Evolutionary conservation across 1,140 invertebrate species (phyloP), one percentile per base, ranked within the genome.

Genomic region (Mamestra configurata): DNA sequence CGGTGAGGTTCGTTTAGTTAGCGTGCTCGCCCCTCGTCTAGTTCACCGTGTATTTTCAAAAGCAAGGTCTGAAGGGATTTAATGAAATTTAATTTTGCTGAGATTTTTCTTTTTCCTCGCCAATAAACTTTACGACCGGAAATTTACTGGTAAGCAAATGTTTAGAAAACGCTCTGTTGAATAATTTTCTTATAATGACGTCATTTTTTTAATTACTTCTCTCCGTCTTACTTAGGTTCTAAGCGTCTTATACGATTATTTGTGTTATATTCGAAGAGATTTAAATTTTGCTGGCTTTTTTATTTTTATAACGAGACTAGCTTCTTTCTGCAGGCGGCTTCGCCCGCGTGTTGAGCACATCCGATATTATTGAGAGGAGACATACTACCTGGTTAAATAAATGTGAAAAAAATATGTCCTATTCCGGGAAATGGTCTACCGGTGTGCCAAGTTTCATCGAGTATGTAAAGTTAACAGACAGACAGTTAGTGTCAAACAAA

Each of bases 61-160:
- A 31, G 20, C 51, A 59, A 31, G 37, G 22, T 53, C 18, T 46
- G 35, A 70, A 77, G 81, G 81, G 78, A 66, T 77, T 82, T 73
- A 79, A 79, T 77, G 37, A 79, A 79, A 82, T 79, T 82, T 70
- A 73, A 82, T 82, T 82, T 76, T 59, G 66, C 64, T 46, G 66
- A 71, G 64, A 57, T 79, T 70, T 78, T 79, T 79, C 49, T 55
- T 71, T 31, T 79, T 51, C 51, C 66, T 43, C 61, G 46, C 79
- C 79, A 77, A 80, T 77, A 46, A 80, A 80, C 43, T 68, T 80
- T 66, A 66, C 79, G 72, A 68, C 72, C 72, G 79, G 79, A 80
- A 80, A 80, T 80, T 77, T 61, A 55, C 75, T 31, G 10, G 64
- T 70, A 68, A 75, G 61, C 66, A 80, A 80, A 80, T 76, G 66